Percentiles rank a stretch among this genome's conserved stretches.
Evolutionary conservation across 2,113 vertebrate genomes (phyloP).

Genomic region (Hucho hucho): DNA sequence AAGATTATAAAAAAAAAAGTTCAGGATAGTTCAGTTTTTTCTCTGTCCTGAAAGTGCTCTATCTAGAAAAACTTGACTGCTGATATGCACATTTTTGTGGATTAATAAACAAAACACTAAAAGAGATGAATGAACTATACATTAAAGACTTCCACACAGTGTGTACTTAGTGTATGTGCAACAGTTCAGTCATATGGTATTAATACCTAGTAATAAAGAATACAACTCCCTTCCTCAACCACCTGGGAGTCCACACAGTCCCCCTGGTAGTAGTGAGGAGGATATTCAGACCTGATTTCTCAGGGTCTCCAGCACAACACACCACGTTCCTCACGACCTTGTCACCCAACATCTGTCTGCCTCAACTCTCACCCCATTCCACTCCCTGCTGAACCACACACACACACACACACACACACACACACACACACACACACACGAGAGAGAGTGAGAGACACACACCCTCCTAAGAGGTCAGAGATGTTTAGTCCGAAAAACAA

Average conservation of each 20-base stretch:
- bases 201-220: not conserved
- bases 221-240: not conserved
- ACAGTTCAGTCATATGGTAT: not conserved
- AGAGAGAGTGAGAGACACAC: too few species aligned
- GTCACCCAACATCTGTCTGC: not conserved
- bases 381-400: slow-evolving; percentile 10
- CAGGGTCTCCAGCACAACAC: not conserved
- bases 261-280: not conserved
- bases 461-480: slow-evolving; percentile 5
- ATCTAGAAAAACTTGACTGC: too few species aligned
- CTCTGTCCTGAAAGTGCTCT: too few species aligned
- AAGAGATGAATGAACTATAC: too few species aligned
- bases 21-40: too few species aligned
- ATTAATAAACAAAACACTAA: too few species aligned
- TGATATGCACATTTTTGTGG: too few species aligned
- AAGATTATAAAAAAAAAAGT: too few species aligned
- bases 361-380: slow-evolving; percentile 5
- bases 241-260: not conserved
- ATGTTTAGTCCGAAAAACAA: slow-evolving; percentile 26
- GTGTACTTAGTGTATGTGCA: too few species aligned
- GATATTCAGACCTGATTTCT: not conserved
- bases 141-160: too few species aligned
- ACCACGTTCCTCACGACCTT: not conserved
- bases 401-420: not conserved
- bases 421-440: not conserved